A percentile compares a stretch with the other conserved stretches of the same genome.
Conservation (phyloP, 2,113 vertebrate genomes). For the Hydrolagus affinis region DNA sequence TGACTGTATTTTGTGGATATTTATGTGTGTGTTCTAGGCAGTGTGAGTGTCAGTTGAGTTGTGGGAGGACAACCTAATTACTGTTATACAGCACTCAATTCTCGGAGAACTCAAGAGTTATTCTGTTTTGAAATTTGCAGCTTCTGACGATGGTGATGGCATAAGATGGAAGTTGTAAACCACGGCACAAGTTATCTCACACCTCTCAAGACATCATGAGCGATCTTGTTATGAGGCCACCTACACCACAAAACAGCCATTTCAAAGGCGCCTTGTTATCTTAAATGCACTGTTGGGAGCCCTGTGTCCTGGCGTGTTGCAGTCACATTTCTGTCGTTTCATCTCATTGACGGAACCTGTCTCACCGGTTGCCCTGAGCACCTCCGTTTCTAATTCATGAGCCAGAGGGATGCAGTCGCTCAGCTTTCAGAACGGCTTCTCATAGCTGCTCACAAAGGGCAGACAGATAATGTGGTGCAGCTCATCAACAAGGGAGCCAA, state of each 20-base stretch:
- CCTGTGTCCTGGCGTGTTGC: background rate
- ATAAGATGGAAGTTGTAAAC: background rate
- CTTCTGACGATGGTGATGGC: background rate
- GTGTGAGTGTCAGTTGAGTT: background rate
- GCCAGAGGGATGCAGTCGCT: conserved; percentile 89
- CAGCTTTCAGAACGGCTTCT: conserved; percentile 95
- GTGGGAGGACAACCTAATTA: background rate
- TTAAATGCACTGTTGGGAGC: background rate
- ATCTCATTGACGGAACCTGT: conserved; percentile 44
- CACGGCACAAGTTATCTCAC: background rate
- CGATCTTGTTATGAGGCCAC: background rate
- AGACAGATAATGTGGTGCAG: conserved; percentile 94
- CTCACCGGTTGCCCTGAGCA: conserved; percentile 43
- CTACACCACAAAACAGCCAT: background rate
- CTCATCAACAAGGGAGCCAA: conserved; percentile 97
- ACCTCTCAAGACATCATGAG: background rate
- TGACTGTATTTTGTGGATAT: too few species aligned
- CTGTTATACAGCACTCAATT: background rate
- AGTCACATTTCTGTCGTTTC: background rate
- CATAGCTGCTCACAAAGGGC: conserved; percentile 91
- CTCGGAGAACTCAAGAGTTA: background rate
- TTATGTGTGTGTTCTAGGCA: background rate
- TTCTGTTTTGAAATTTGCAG: background rate
- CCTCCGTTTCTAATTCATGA: conserved; percentile 84
- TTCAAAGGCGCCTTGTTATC: background rate